A percentile compares a stretch with the other conserved stretches of the same genome.
Evolutionary conservation across 2,113 vertebrate species (phyloP).

Genomic region (Dromiciops gliroides): DNA sequence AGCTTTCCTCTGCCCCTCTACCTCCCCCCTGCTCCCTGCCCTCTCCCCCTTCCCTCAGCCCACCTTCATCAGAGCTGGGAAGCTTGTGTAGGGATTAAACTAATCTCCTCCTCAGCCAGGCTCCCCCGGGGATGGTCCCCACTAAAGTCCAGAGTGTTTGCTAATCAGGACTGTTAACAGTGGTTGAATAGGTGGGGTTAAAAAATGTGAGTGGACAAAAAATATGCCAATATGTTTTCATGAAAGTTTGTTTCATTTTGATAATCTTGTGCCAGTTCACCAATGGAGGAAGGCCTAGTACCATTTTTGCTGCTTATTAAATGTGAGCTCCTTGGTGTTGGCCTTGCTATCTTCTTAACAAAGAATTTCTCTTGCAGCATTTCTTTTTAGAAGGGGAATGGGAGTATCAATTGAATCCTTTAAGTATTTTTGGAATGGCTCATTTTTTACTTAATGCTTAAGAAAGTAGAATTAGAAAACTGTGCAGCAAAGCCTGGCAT

Average conservation of each 20-base stretch:
- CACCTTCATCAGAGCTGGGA: constrained; percentile 47
- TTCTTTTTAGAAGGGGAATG: constrained; percentile 53
- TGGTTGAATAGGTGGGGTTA: constrained; percentile 25
- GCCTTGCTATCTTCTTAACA: constrained; percentile 12
- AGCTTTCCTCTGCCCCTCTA: constrained; percentile 53
- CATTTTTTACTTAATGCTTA: constrained; percentile 80
- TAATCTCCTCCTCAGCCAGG: constrained; percentile 79
- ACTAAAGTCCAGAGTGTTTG: constrained; percentile 79
- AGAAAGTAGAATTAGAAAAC: constrained; percentile 52
- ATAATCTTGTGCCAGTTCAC: constrained; percentile 20
- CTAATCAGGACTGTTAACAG: constrained; percentile 59
- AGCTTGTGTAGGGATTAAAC: constrained; percentile 81
- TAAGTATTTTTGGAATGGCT: constrained; percentile 68
- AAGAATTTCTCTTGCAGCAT: constrained; percentile 47
- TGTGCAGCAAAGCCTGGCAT: constrained; percentile 20
- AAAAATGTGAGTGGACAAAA: constrained; percentile 66
- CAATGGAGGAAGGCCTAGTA: background rate
- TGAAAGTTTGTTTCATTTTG: constrained; percentile 63
- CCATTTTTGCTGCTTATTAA: constrained; percentile 43
- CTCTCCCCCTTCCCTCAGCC: constrained; percentile 28
- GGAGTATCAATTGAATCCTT: constrained; percentile 65
- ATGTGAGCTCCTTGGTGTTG: constrained; percentile 65
- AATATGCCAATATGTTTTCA: constrained; percentile 76
- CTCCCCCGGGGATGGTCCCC: constrained; percentile 71
- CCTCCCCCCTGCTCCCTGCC: constrained; percentile 45